Base-by-base conservation (phyloP, 2,113 vertebrate species). In the Callipepla californica region DNA sequence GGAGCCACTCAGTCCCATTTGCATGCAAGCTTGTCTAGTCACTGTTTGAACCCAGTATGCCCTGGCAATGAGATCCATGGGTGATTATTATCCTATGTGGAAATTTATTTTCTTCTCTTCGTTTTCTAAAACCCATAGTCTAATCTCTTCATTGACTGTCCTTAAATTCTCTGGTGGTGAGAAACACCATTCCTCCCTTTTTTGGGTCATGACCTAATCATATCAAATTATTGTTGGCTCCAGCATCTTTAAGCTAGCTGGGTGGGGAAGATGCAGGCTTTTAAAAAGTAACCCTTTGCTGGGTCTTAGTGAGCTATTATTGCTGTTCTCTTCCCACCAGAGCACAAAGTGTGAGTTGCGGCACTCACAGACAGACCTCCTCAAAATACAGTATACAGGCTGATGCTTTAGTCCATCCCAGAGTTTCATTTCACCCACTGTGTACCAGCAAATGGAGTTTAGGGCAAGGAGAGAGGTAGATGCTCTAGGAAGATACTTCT, bases 151-250 rank as follows among this genome's bases (percentile, higher is more conserved):
- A 17, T 34, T 3, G 1, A 7, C 40, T 70, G 12, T 72, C 34
- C 51, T 32, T 57, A 44, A 62, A 26, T 72, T 79, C 40, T 51
- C 65, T 80, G 28, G 25, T 76, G 36, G 45, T 0, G 2, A 62
- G 42, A 92, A 70, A 40, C 8, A 48, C n/a, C 30, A 28, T 75
- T 85, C 53, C 47, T 86, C 34, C 26, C 18, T 12, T 61, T 65
- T 65, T 90, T 62, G 87, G 65, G 58, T 82, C 84, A 94, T 95
- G 72, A 95, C 84, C 34, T 69, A 90, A 95, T 93, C 85, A 26
- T 73, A 15, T 32, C 47, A 81, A 75, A 28, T 34, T 36, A 50
- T 70, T 80, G 78, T 94, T 96, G 91, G 70, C 75, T 86, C 78
- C 85, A 88, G 85, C 75, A 83, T 38, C 90, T 85, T n/a, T 48